Evolutionary conservation across 2,888 invertebrate genomes (phyloP).

Genomic region (Plagodis pulveraria): DNA sequence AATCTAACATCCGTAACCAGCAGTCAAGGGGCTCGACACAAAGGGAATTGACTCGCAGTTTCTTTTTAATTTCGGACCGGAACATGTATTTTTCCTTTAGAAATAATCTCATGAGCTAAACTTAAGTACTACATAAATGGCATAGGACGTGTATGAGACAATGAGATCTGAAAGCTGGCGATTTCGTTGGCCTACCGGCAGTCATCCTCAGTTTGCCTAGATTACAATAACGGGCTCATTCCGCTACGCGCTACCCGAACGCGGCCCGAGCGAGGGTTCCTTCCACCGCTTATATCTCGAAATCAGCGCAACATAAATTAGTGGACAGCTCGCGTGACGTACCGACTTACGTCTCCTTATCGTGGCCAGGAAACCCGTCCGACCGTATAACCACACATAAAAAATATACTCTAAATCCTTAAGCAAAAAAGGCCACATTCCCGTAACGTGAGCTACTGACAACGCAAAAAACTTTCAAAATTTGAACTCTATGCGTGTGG

Average conservation of each 20-base stretch:
- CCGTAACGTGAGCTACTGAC: slow-evolving; percentile 45
- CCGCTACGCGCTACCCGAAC: slow-evolving; percentile 27
- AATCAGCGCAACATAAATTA: slow-evolving; percentile 83
- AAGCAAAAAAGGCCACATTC: slow-evolving; percentile 62
- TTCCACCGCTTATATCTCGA: slow-evolving; percentile 70
- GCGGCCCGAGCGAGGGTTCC: slow-evolving; percentile 54
- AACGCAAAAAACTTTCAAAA: slow-evolving; percentile 42
- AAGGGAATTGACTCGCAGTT: background rate
- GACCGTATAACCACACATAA: slow-evolving; percentile 49
- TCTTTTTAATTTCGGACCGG: background rate
- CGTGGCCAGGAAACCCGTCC: slow-evolving; percentile 75
- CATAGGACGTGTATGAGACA: background rate
- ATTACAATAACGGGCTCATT: slow-evolving; percentile 63
- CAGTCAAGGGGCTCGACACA: background rate
- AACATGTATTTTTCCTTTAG: slow-evolving; percentile 1
- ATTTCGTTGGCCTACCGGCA: background rate
- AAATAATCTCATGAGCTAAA: no score
- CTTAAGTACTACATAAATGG: no score
- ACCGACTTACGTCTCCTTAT: slow-evolving; percentile 81
- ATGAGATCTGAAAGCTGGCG: background rate
- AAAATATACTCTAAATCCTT: slow-evolving; percentile 58
- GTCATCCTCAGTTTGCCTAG: slow-evolving; percentile 54
- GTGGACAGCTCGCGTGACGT: slow-evolving; percentile 82
- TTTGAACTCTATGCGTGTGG: slow-evolving; percentile 62
- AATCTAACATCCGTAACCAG: slow-evolving; percentile 54